Evolutionary conservation across 2,113 vertebrate genomes (phyloP), one percentile per base, ranked within the genome.

Genomic region (Semicossyphus pulcher): DNA sequence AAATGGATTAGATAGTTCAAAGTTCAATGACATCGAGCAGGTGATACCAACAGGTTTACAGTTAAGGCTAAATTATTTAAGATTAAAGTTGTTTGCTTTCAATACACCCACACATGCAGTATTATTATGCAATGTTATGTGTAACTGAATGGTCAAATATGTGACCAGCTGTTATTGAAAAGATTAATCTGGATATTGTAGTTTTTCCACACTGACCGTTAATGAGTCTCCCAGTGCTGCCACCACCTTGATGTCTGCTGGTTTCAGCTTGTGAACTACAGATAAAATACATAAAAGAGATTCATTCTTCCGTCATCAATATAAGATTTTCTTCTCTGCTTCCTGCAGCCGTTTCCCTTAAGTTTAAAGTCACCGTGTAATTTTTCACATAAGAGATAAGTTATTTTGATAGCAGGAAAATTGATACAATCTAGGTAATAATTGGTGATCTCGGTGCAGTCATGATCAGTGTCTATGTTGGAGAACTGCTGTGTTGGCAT

Each of bases 211-310:
- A 73, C 96, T 94, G 79, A 98, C 97, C 36, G 96, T 96, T 47
- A 93, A 4, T 0, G 95, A 95, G 82, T 97, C 97, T 79, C 97
- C 97, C 28, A 98, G 76, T 0, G 96, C 96, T 1, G 94, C 96
- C 53, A 97, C 75, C 37, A 95, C 95, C 83, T 89, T 94, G 84
- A 98, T 95, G 77, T 98, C 95, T 51, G 83, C 92, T 26, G 96
- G 96, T 23, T 81, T 93, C 39, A 99, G 92, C 51, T 86, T 54
- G 51, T 98, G 96, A 47, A 94, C 97, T 98, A 31, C 18, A 70
- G 8, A 44, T 28, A 47, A 41, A 67, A 71, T 11, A 62, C 28
- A 60, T 7, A 36, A 39, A 54, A 26, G 4, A 65, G 18, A 56
- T 60, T 56, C 4, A 60, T 3, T 1, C 7, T 9, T 10, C 4